Percentiles rank a stretch among this genome's conserved stretches.
Evolutionary conservation across 2,888 invertebrate species (phyloP).

Genomic region (Alentia gelatinosa): DNA sequence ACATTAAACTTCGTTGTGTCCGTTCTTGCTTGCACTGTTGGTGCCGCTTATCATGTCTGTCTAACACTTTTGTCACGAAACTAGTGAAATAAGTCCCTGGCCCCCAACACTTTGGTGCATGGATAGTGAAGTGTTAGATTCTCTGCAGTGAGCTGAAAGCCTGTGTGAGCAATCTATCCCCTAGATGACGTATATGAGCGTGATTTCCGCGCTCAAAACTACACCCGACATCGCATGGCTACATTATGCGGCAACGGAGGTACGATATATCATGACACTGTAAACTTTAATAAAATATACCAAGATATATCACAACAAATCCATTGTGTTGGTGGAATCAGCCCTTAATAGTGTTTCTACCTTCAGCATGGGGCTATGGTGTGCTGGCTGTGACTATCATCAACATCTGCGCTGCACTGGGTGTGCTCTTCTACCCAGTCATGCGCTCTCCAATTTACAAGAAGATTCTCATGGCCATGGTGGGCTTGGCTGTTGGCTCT

Average conservation of each 20-base stretch:
- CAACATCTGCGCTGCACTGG: conserved; percentile 91
- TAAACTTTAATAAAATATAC: background rate
- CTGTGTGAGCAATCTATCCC: background rate
- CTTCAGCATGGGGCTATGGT: conserved; percentile 65
- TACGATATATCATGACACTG: background rate
- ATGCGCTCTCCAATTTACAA: conserved; percentile 91
- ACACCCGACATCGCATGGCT: background rate
- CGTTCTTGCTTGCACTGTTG: no score
- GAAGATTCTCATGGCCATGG: conserved; percentile 91
- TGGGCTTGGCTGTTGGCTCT: conserved; percentile 93
- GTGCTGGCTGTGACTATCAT: conserved; percentile 89
- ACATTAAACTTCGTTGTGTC: no score
- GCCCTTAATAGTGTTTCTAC: background rate
- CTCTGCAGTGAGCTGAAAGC: no score
- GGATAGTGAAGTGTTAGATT: no score
- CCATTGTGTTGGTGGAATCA: background rate
- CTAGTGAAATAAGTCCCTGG: no score
- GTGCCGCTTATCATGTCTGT: no score
- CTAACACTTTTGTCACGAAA: no score
- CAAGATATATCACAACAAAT: background rate
- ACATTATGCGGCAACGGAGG: background rate
- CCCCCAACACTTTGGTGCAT: no score
- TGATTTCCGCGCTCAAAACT: background rate
- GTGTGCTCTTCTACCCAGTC: conserved; percentile 92
- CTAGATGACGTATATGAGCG: background rate